Conservation (phyloP, 2,797 vertebrate species). For the Pseudopleuronectes americanus region DNA sequence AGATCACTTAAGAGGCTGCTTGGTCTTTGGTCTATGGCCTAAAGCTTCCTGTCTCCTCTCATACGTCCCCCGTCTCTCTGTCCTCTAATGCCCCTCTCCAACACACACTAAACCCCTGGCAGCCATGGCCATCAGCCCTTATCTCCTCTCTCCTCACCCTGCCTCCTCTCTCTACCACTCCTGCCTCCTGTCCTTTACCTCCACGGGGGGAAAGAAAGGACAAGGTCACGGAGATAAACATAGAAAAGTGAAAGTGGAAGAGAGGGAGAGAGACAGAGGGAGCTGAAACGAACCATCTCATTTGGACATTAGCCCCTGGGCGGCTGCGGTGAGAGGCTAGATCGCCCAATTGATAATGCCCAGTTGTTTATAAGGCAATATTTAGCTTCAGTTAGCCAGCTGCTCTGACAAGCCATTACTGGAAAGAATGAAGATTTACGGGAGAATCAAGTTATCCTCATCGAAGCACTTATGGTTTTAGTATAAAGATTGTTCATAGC, state of each 20-base stretch:
- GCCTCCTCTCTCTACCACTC: constrained; percentile 59
- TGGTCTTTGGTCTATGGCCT: constrained; percentile 74
- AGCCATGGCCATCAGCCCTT: constrained; percentile 72
- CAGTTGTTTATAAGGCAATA: constrained; percentile 88
- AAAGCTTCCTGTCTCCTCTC: constrained; percentile 70
- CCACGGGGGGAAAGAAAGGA: constrained; percentile 67
- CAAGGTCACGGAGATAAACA: constrained; percentile 84
- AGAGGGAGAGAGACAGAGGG: constrained; percentile 75
- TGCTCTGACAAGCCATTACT: constrained; percentile 89
- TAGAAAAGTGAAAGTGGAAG: constrained; percentile 77
- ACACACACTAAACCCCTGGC: constrained; percentile 64
- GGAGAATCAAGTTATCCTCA: no score
- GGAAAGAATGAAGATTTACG: constrained; percentile 77
- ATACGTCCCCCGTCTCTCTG: constrained; percentile 39
- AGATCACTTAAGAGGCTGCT: constrained; percentile 83
- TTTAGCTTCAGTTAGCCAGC: constrained; percentile 85
- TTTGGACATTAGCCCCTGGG: constrained; percentile 90
- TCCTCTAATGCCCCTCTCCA: constrained; percentile 65
- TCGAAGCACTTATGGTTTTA: no score
- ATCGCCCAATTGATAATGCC: constrained; percentile 89
- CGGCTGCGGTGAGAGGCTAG: constrained; percentile 82
- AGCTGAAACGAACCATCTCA: constrained; percentile 90
- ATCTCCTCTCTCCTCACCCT: constrained; percentile 68
- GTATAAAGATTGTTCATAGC: no score
- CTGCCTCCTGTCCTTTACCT: constrained; percentile 78